Base-by-base conservation (phyloP, 1,140 invertebrate genomes). In the Drosophila varians region DNA sequence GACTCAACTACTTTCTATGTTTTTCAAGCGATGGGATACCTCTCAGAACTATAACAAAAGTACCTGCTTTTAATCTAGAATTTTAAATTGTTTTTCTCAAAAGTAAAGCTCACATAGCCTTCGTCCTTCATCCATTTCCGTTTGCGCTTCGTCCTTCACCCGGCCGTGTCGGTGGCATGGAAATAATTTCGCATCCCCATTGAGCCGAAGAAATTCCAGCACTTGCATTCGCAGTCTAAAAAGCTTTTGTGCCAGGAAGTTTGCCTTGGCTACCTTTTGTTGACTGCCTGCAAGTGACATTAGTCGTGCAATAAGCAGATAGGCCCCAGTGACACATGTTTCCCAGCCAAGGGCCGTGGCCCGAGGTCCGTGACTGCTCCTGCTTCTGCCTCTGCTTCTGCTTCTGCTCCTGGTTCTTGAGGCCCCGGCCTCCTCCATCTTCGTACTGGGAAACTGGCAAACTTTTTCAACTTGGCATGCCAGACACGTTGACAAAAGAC, bases 251-350 rank as follows among this genome's bases (percentile, higher is more conserved):
- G 82, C 57, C 57, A 68, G 76, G 66, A 86, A 84, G 65, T 86
- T 84, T 68, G 53, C 76, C 65, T 72, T 86, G 70, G 60, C 80
- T 66, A 86, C 82, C 82, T 79, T 73, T 86, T 83, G 79, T 79
- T 72, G 70, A 52, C 76, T 66, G 64, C 40, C 70, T 87, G 80
- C 80, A 80, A 87, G 77, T 86, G 80, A 77, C 80, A 86, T 86
- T 86, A 87, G 80, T 86, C 80, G 82, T 86, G 80, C 82, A 86
- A 86, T 86, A 86, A 86, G 80, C 74, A 87, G 80, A 87, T 82
- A 86, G 82, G 68, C 69, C 68, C 74, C 77, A 70, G 80, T 86
- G 80, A 80, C 80, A 86, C 80, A 86, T 86, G 80, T 80, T 87
- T 87, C 76, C 80, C 72, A 74, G 72, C 55, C 49, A 26, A 66